phyloP scores from a whole-genome alignment of 2,113 vertebrate species.

The Nesogale talazaci region DNA sequence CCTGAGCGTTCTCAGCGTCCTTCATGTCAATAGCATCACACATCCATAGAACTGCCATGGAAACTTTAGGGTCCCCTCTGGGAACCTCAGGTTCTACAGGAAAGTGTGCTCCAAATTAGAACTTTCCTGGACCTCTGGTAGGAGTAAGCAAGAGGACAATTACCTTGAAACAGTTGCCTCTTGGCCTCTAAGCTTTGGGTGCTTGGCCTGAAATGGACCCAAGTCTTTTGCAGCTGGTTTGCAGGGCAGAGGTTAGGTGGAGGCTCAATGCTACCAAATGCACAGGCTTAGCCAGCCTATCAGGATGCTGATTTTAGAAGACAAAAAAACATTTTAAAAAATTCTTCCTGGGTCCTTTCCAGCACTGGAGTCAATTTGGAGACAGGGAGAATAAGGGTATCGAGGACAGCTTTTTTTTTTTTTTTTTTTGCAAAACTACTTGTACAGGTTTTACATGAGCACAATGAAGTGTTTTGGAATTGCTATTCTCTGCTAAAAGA shows the following conservation, averaged over 20 bases:
- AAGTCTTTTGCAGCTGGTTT: background rate
- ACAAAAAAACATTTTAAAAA: conserved; percentile 32
- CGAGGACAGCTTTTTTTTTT: too few relatives aligned
- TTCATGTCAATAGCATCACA: conserved; percentile 88
- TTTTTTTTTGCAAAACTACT: too few relatives aligned
- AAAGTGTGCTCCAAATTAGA: background rate
- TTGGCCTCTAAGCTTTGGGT: background rate
- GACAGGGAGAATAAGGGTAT: background rate
- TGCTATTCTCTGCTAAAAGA: too few relatives aligned
- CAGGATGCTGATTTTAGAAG: conserved; percentile 36
- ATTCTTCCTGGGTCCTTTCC: conserved; percentile 21
- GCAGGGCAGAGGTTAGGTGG: background rate
- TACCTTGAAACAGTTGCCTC: conserved; percentile 32
- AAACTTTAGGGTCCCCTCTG: background rate
- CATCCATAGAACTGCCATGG: conserved; percentile 66
- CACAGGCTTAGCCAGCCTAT: background rate
- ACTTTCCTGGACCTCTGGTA: conserved; percentile 18
- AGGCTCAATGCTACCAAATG: background rate
- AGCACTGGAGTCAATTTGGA: conserved; percentile 9
- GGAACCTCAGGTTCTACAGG: background rate
- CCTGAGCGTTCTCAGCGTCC: conserved; percentile 88
- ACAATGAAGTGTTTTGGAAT: too few relatives aligned
- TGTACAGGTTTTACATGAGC: too few relatives aligned
- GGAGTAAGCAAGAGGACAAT: background rate
- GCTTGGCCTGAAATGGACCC: background rate